Percentiles rank a stretch among this genome's conserved stretches.
Evolutionary conservation across 2,797 vertebrate species (phyloP).

Genomic region (Lacerta bilineata): DNA sequence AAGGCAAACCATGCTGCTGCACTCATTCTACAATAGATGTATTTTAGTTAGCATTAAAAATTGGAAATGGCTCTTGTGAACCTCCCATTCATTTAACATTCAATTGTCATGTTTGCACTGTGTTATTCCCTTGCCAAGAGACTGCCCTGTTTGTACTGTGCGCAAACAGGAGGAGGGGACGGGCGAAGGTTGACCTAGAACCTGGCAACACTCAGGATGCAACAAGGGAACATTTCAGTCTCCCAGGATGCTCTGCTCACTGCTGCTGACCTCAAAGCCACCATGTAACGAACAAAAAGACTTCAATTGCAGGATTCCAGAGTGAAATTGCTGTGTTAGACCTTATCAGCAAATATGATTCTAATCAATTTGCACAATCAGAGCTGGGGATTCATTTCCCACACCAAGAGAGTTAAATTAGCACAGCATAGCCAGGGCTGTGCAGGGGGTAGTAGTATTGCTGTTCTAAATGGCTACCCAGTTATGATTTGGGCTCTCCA

Average conservation of each 20-base stretch:
- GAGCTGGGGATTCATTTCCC: not conserved
- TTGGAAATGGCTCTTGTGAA: not conserved
- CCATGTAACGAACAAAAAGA: not conserved
- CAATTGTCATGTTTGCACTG: not conserved
- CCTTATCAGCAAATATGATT: conserved; percentile 14
- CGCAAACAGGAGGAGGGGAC: not conserved
- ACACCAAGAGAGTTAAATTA: not conserved
- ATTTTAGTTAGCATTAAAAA: no score
- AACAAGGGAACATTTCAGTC: not conserved
- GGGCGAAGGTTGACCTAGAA: not conserved
- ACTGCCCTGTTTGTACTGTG: not conserved
- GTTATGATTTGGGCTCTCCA: not conserved
- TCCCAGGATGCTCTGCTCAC: not conserved
- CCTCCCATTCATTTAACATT: not conserved
- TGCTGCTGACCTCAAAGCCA: not conserved
- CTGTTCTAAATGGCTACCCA: not conserved
- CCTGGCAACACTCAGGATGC: not conserved
- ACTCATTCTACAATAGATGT: not conserved
- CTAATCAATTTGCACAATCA: not conserved
- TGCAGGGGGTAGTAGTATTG: not conserved
- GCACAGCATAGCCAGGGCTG: not conserved
- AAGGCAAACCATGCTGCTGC: not conserved
- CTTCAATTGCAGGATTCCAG: not conserved
- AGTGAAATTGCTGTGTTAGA: not conserved
- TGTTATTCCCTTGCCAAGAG: not conserved